Evolutionary conservation across 2,888 invertebrate genomes (phyloP).

Genomic region (Morpho deidamia): DNA sequence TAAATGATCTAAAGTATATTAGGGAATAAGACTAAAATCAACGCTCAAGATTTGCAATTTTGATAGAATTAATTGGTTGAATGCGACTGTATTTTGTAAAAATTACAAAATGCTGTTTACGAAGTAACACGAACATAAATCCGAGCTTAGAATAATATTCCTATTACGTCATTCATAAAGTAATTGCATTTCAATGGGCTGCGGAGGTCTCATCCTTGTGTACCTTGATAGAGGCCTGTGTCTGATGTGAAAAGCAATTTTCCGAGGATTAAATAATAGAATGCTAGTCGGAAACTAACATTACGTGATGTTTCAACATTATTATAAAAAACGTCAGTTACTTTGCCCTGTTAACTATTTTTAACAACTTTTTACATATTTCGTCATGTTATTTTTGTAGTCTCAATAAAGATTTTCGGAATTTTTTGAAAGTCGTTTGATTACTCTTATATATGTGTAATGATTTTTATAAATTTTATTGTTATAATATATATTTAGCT

Average conservation of each 20-base stretch:
- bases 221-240: constrained; percentile 54
- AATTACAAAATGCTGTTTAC: constrained; percentile 20
- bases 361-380: not conserved
- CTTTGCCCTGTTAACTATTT: not conserved
- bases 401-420: too few relatives aligned
- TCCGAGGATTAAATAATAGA: constrained; percentile 63
- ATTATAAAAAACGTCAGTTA: constrained; percentile 11
- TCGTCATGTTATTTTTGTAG: not conserved
- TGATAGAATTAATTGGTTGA: not conserved
- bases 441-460: too few relatives aligned
- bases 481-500: too few relatives aligned
- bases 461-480: too few relatives aligned
- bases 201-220: constrained; percentile 56
- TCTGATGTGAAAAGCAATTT: constrained; percentile 72
- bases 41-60: too few relatives aligned
- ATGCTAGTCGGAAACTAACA: constrained; percentile 42
- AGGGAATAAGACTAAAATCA: constrained; percentile 21
- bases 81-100: constrained; percentile 16
- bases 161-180: constrained; percentile 63
- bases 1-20: not conserved
- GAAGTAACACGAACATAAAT: constrained; percentile 46
- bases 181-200: constrained; percentile 59
- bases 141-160: constrained; percentile 55
- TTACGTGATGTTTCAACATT: constrained; percentile 36
- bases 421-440: too few relatives aligned